These are phyloP conservation scores for Argyrosomus regius DNA, from an alignment of 2,797 vertebrate species.

Conservation along the genomic window DNA sequence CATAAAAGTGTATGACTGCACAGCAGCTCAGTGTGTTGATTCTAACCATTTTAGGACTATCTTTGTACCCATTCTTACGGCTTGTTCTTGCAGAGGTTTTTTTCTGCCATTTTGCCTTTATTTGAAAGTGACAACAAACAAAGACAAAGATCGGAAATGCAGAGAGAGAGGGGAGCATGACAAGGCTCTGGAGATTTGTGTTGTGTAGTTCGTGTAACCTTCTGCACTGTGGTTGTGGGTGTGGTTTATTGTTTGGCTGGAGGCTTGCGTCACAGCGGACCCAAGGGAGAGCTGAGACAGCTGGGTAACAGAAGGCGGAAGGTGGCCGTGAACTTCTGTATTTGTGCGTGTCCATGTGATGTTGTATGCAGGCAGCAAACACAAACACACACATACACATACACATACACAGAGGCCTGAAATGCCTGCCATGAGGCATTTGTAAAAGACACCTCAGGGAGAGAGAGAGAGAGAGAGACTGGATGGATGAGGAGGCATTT, in stretches of 20 bases:
- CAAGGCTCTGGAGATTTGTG: background rate
- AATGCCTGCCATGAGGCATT: slow-evolving; percentile 31
- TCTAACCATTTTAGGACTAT: background rate
- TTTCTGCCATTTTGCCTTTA: background rate
- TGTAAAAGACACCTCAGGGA: slow-evolving; percentile 34
- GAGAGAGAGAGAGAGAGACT: slow-evolving; percentile 30
- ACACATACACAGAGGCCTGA: background rate
- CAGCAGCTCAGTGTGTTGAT: background rate
- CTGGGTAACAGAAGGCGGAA: slow-evolving; percentile 22
- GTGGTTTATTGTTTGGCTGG: slow-evolving; percentile 21
- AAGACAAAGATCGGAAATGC: background rate
- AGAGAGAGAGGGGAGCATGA: no score
- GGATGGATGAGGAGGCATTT: slow-evolving; percentile 44
- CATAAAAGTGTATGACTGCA: background rate
- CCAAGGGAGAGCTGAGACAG: slow-evolving; percentile 43
- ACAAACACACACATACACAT: background rate
- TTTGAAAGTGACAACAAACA: background rate
- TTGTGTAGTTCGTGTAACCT: slow-evolving; percentile 11
- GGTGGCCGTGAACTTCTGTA: background rate
- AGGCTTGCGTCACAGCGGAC: slow-evolving; percentile 28
- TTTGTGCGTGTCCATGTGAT: slow-evolving; percentile 20
- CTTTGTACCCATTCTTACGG: background rate
- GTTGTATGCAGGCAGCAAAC: slow-evolving; percentile 1
- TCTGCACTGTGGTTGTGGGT: background rate
- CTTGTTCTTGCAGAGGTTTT: background rate